Conservation (phyloP, 1,140 invertebrate genomes). For the Colletes latitarsis region DNA sequence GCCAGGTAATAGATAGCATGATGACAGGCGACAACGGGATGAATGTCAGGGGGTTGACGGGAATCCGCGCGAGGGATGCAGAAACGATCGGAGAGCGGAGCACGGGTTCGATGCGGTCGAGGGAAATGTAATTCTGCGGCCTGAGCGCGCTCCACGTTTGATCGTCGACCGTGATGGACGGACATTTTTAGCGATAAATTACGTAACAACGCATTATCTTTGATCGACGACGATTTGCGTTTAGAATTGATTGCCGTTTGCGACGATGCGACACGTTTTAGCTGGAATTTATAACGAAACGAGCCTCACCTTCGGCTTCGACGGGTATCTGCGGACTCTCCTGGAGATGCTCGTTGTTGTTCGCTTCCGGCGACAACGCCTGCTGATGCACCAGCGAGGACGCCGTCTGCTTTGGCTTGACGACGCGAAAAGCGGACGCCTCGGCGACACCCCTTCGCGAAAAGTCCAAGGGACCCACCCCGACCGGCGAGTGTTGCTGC, state of each 20-base stretch:
- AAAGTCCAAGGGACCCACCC: constrained; percentile 79
- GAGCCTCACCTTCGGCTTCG: constrained; percentile 67
- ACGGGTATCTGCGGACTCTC: constrained; percentile 68
- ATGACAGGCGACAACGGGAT: constrained; percentile 70
- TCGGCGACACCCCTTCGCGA: constrained; percentile 79
- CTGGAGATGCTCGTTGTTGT: constrained; percentile 75
- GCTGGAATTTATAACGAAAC: too few species aligned
- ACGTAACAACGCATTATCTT: neutral
- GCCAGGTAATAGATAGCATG: constrained; percentile 71
- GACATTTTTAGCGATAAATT: neutral
- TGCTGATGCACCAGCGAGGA: constrained; percentile 69
- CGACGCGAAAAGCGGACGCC: constrained; percentile 78
- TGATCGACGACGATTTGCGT: neutral
- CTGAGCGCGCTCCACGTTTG: neutral
- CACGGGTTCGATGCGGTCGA: constrained; percentile 5
- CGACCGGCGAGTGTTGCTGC: constrained; percentile 79
- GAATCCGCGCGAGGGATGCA: constrained; percentile 35
- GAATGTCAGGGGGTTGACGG: constrained; percentile 39
- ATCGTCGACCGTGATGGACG: neutral
- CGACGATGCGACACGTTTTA: neutral
- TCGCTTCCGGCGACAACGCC: constrained; percentile 66
- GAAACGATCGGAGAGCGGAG: constrained; percentile 31
- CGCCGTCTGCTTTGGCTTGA: constrained; percentile 77
- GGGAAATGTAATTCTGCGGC: constrained; percentile 17
- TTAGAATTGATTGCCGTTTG: constrained; percentile 3